Percentiles rank a stretch among this genome's conserved stretches.
Evolutionary conservation across 92 coral and sea anemone species (phyloP).

Genomic region (Phymanthus crucifer): DNA sequence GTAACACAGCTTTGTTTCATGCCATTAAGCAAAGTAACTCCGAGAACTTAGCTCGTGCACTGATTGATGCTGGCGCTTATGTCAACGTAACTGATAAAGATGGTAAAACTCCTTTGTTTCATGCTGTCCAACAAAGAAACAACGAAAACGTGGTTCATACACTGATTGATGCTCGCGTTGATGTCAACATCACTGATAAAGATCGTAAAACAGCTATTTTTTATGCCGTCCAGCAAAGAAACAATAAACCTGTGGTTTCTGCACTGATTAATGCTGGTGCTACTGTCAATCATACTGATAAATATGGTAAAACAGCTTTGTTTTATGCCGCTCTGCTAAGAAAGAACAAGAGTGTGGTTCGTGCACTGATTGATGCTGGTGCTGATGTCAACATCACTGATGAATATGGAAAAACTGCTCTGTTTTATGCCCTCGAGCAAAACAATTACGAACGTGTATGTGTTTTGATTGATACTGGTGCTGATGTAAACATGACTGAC

Average conservation of each 20-base stretch:
- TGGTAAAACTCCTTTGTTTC: too few species aligned
- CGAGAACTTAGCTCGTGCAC: not conserved
- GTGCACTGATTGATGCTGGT: not conserved
- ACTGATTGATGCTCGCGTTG: not conserved
- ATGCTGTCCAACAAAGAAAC: not conserved
- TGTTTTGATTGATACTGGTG: not conserved
- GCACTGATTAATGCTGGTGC: too few species aligned
- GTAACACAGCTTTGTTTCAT: not conserved
- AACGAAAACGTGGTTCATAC: not conserved
- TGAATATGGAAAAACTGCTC: not conserved
- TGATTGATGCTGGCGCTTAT: too few species aligned
- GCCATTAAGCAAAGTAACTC: not conserved
- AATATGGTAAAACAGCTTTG: not conserved
- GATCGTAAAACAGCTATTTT: not conserved
- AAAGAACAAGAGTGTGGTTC: not conserved
- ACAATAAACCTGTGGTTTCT: not conserved
- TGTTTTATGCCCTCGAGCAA: not conserved
- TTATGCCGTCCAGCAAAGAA: not conserved
- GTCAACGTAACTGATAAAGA: too few species aligned
- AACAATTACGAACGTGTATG: too few species aligned
- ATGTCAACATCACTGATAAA: too few species aligned
- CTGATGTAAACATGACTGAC: too few species aligned
- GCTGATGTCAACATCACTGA: conserved; percentile 2
- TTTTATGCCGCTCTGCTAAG: not conserved
- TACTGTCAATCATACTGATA: too few species aligned